phyloP scores from a whole-genome alignment of 1,140 invertebrate species.

The Thereuonema tuberculata region DNA sequence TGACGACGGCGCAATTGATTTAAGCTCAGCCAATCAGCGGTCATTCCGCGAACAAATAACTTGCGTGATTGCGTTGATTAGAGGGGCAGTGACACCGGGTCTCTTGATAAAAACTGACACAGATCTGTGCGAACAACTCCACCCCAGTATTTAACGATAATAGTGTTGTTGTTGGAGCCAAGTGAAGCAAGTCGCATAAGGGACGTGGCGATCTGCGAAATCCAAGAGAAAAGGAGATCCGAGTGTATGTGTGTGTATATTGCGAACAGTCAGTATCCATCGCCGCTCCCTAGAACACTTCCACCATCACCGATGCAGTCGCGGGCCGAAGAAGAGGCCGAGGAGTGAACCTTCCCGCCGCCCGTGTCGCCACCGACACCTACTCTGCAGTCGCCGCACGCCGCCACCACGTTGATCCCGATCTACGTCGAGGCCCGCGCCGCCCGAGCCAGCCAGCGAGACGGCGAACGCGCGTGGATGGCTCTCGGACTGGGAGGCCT shows the following conservation, averaged over 20 bases:
- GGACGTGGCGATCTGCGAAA: background rate
- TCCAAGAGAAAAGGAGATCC: background rate
- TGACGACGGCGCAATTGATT: conserved; percentile 2
- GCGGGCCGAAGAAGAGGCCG: too few species aligned
- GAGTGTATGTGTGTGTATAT: too few species aligned
- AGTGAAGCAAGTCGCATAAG: background rate
- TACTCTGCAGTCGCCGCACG: too few species aligned
- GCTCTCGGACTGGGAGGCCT: conserved; percentile 11
- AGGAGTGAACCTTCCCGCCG: too few species aligned
- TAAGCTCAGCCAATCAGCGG: conserved; percentile 7
- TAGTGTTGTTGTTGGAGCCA: background rate
- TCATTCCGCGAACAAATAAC: conserved; percentile 8
- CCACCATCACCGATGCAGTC: too few species aligned
- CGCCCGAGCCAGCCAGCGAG: background rate
- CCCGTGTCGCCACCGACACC: too few species aligned
- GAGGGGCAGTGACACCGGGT: conserved; percentile 13
- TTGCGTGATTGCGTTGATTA: conserved; percentile 15
- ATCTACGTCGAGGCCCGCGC: background rate
- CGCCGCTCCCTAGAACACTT: too few species aligned
- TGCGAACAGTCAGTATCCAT: too few species aligned
- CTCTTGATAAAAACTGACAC: conserved; percentile 15
- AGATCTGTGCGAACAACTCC: conserved; percentile 10
- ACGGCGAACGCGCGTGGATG: background rate
- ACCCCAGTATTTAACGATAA: conserved; percentile 10
- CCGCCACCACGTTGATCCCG: too few species aligned